Base-by-base conservation (phyloP, 2,113 vertebrate species). In the Atherinomorus stipes region DNA sequence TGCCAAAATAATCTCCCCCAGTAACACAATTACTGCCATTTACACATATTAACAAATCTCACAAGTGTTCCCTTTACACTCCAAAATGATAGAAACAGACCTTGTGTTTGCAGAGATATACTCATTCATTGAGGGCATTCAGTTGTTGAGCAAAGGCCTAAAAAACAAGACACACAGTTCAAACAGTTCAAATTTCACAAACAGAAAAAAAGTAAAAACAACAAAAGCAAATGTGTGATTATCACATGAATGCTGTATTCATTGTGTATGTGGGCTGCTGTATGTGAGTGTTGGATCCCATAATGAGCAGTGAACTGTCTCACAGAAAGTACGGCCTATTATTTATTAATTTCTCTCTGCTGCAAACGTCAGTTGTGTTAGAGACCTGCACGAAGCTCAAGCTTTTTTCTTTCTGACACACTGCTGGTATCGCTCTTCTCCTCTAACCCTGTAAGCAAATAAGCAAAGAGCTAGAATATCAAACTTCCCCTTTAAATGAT, bases 291-390 rank as follows among this genome's bases (percentile, higher is more conserved):
- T 19, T 7, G 44, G 11, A 34, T 18, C 18, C 25, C 18, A 31
- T 47, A n/a, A 63, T 5, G 8, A 31, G 44, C 26, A 50, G 23
- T 11, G 11, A 47, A 58, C 12, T 59, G n/a, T 42, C 21, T 59
- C 21, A 15, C 57, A 59, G 57, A 21, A 40, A 59, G 18, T 40
- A 7, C n/a, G 12, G 57, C n/a, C 37, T 15, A 11, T 49, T n/a
- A 31, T 31, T 47, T 49, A 49, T 63, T 63, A n/a, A 49, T 25
- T 47, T 62, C 19, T 49, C 40, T 42, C 40, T 16, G 40, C 40
- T 63, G 25, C 11, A 21, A 25, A 34, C 19, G 21, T 22, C 28
- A 37, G 26, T 64, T 49, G 15, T 50, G 34, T 50, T 13, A 34
- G 7, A 28, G 31, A 59, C 4, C 34, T 11, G 25, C 23, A 47